Evolutionary conservation across 2,797 vertebrate genomes (phyloP), one percentile per base, ranked within the genome.

Genomic region (Eidolon dupreanum): DNA sequence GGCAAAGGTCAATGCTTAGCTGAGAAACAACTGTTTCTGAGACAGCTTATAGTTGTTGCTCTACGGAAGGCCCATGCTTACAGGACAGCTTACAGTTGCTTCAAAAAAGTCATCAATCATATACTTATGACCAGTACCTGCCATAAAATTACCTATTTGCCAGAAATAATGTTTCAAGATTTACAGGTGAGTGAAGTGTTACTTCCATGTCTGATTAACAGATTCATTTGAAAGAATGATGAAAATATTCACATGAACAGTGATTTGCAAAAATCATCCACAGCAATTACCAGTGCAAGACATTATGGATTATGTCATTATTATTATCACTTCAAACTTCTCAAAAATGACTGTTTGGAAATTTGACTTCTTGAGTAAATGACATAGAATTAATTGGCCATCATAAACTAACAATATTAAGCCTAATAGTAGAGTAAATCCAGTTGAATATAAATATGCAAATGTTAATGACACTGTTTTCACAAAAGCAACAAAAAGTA

Each of bases 371-470:
- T 97, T 92, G 89, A 98, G 89, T 94, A 55, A 97, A 96, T 1
- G 0, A 97, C 84, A 96, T 12, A 97, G 97, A 98, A 98, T 97
- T 97, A 98, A 98, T 92, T 97, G 71, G 77, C 83, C 93, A 96
- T 98, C 95, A 97, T 43, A 98, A 97, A 96, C 77, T 92, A 98
- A 96, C 79, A 97, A 97, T 53, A 98, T 92, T 94, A 95, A 98
- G 92, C 82, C 96, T 93, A 96, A 96, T 71, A 31, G 96, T 51
- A 87, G 53, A 97, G n/a, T 93, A 92, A 97, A 98, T 96, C n/a
- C 82, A 96, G 55, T 59, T 97, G 95, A 97, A 97, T 92, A 97
- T 51, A 97, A 97, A 97, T 93, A 96, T 33, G 68, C 85, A 98
- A 97, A 93, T 96, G 4, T 88, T 92, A 97, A 57, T 55, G 51